These are phyloP conservation scores for Epirrhoe tristata DNA, from an alignment of 2,888 invertebrate genomes.

Conservation along the genomic window DNA sequence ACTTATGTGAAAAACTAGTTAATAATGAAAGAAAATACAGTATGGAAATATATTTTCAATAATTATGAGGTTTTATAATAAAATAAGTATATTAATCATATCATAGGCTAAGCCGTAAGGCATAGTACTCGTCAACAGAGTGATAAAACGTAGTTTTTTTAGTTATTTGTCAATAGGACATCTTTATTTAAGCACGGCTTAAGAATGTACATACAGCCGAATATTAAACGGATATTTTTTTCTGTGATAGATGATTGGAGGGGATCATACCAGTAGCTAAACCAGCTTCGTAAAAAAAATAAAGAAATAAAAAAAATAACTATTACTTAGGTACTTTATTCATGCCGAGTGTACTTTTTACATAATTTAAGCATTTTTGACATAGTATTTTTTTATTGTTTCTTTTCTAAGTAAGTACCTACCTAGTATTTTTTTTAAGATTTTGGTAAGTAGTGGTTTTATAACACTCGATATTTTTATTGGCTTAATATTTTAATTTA, in stretches of 20 bases:
- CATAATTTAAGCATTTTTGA: too few relatives aligned
- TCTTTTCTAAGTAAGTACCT: too few relatives aligned
- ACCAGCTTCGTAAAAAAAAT: too few relatives aligned
- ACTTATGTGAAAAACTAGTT: background rate
- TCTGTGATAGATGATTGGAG: conserved; percentile 2
- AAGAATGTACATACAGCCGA: background rate
- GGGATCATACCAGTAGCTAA: background rate
- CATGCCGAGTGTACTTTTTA: too few relatives aligned
- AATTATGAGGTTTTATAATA: background rate
- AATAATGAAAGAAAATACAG: background rate
- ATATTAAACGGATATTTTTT: background rate
- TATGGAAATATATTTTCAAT: background rate
- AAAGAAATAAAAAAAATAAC: too few relatives aligned
- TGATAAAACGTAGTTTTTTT: conserved; percentile 65
- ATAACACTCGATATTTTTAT: too few relatives aligned
- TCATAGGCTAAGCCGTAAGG: conserved; percentile 52
- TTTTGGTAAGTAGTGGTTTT: too few relatives aligned
- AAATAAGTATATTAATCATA: conserved; percentile 33
- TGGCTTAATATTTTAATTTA: too few relatives aligned
- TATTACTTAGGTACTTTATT: too few relatives aligned
- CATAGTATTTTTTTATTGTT: too few relatives aligned
- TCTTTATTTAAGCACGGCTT: background rate
- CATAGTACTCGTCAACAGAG: conserved; percentile 74
- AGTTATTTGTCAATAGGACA: background rate
- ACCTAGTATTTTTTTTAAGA: too few relatives aligned